Base-by-base conservation (phyloP, 2,113 vertebrate species). In the Geococcyx californianus region DNA sequence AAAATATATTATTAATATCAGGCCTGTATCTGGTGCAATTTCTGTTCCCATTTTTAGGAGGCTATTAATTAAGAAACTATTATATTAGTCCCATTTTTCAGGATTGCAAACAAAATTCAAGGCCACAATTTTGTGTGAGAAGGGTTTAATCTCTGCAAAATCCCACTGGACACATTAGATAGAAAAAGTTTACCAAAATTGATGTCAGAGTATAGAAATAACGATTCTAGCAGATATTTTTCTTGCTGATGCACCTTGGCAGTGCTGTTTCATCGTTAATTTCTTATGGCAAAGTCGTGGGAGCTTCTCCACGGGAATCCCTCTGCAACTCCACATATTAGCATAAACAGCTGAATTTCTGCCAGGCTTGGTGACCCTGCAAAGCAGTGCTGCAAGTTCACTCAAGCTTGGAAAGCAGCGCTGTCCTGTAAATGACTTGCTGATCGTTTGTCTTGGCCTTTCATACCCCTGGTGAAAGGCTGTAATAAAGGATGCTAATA, bases 131-230 rank as follows among this genome's bases (percentile, higher is more conserved):
- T 29, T 47, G 8, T 66, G 51, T 60, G 54, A 69, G 77, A 60
- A 58, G 70, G 67, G 33, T 66, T 76, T 82, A 82, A 85, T 69
- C 84, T 77, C 87, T 87, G 23, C 40, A 34, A 82, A 89, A 95
- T 85, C 94, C 67, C 78, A 16, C 70, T 75, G 91, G 84, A 34
- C 49, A 55, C 70, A 54, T 89, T 82, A 91, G 81, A 25, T 59
- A 84, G 76, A 12, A 28, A 12, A 90, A 85, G 67, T 95, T 94
- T 87, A 77, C 82, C 63, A 49, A 83, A 93, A 93, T 49, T 87
- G 67, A 73, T 95, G 75, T 88, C 78, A 85, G 67, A 76, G 79
- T 87, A 87, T 49, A 90, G 84, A 82, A 94, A 69, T 82, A 85
- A 69, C 0, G 9, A 24, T 70, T 77, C 42, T 55, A 91, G 29